A percentile compares a stretch with the other conserved stretches of the same genome.
Evolutionary conservation across 2,113 vertebrate genomes (phyloP).

Genomic region (Python bivittatus): DNA sequence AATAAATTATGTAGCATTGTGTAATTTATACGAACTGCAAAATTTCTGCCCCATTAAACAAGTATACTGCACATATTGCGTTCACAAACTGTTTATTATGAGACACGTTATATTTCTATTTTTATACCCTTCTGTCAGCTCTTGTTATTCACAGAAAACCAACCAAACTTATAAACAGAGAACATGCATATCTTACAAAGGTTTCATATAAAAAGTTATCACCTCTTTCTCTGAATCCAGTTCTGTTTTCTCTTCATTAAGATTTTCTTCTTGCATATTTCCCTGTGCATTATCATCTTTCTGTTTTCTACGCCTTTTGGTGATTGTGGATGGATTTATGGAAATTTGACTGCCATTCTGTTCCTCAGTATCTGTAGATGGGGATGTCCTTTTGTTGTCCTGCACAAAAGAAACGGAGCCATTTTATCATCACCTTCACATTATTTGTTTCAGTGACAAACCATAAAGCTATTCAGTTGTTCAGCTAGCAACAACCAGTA

Average conservation of each 20-base stretch:
- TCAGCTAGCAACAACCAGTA: not conserved
- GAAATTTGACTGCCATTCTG: slow-evolving; percentile 4
- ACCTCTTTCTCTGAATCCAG: slow-evolving; percentile 50
- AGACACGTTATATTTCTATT: not conserved
- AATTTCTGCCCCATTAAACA: not conserved
- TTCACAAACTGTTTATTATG: not conserved
- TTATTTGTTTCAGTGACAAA: not conserved
- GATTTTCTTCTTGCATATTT: slow-evolving; percentile 7
- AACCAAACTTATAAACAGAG: not conserved
- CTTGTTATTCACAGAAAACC: not conserved
- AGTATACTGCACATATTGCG: no score
- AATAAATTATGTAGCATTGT: not conserved
- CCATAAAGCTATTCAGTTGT: not conserved
- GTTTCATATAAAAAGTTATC: not conserved
- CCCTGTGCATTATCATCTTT: slow-evolving; percentile 57
- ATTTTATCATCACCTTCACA: not conserved
- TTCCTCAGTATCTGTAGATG: slow-evolving; percentile 31
- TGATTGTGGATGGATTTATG: slow-evolving; percentile 49
- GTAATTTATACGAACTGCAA: not conserved
- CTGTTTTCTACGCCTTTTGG: slow-evolving; percentile 69
- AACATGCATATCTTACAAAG: not conserved
- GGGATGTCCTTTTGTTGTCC: slow-evolving; percentile 43
- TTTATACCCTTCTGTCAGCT: not conserved
- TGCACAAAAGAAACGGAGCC: slow-evolving; percentile 43
- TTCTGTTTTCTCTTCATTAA: not conserved